Conservation (phyloP, 2,797 vertebrate genomes). For the Onychomys arenicola region DNA sequence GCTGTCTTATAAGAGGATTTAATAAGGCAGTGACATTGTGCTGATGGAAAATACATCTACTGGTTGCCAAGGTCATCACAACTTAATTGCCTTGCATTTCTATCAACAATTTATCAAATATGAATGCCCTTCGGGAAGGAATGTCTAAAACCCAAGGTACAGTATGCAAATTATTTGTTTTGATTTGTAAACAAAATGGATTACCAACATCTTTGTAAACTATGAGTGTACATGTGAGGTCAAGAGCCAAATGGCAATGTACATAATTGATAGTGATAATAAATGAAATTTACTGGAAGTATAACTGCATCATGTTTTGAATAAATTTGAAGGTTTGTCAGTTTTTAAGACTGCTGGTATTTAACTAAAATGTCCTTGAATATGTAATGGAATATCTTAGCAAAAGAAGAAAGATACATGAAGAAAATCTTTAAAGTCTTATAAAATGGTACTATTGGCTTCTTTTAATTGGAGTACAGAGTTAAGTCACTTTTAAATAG, state of each 20-base stretch:
- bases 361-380: constrained; percentile 28
- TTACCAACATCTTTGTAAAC: constrained; percentile 48
- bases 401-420: neutral
- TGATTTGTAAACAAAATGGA: constrained; percentile 71
- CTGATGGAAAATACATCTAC: constrained; percentile 42
- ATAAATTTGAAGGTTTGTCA: neutral
- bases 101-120: constrained; percentile 74
- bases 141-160: constrained; percentile 45
- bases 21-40: constrained; percentile 50
- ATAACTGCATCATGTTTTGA: neutral
- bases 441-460: neutral
- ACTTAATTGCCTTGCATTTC: constrained; percentile 74
- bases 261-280: constrained; percentile 18
- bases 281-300: constrained; percentile 47
- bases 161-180: constrained; percentile 48
- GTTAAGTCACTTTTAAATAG: neutral
- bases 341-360: neutral
- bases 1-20: neutral
- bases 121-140: constrained; percentile 60
- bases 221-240: neutral
- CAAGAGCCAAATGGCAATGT: constrained; percentile 8
- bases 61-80: constrained; percentile 60
- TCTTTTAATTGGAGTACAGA: neutral
- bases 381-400: neutral
- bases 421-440: neutral